These are phyloP conservation scores for Gallinago media DNA, from an alignment of 2,113 vertebrate species.

Conservation along the genomic window DNA sequence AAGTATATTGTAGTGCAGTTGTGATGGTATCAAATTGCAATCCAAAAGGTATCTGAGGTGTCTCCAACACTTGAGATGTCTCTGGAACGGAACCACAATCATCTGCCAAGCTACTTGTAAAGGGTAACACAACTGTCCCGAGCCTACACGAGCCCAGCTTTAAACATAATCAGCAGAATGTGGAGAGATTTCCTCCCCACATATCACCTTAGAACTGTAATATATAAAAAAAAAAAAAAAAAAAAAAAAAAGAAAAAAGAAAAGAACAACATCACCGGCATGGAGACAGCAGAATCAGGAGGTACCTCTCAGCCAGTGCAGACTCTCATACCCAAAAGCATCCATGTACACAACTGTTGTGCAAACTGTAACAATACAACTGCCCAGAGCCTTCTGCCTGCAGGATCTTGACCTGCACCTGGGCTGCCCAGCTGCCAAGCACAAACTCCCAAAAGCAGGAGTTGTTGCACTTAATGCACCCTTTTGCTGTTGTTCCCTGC, in stretches of 20 bases:
- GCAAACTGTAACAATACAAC: background rate
- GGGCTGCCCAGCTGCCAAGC: background rate
- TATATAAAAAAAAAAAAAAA: background rate
- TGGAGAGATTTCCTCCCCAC: background rate
- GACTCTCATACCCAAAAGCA: background rate
- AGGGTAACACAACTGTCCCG: accelerated
- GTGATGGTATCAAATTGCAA: accelerated
- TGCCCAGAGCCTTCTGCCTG: background rate
- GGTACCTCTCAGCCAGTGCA: background rate
- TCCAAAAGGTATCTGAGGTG: background rate
- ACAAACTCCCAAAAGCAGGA: background rate
- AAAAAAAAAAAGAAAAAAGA: background rate
- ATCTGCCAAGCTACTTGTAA: background rate
- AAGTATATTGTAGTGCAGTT: background rate
- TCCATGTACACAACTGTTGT: accelerated
- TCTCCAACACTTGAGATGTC: accelerated
- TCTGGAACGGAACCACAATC: background rate
- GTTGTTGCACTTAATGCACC: background rate
- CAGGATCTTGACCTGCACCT: background rate
- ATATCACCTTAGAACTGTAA: background rate
- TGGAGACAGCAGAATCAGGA: background rate
- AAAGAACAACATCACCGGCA: background rate
- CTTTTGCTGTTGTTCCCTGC: background rate
- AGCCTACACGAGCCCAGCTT: accelerated
- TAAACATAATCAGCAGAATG: background rate